These are phyloP conservation scores for Pseudolaguvia tuberculata DNA, from an alignment of 2,113 vertebrate genomes.

Conservation along the genomic window DNA sequence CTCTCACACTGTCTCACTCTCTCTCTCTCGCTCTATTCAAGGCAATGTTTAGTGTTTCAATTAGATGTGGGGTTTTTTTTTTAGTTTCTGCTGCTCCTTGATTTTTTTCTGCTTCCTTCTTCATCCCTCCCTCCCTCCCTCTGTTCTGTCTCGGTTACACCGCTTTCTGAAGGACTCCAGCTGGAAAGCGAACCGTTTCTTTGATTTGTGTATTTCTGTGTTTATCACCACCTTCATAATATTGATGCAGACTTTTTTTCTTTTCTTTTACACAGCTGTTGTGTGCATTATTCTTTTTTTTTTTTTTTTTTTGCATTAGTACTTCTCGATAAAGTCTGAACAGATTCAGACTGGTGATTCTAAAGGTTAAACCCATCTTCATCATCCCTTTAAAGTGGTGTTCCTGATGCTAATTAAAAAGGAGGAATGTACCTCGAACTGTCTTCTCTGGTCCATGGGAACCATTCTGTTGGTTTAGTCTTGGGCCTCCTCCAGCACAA, in stretches of 20 bases:
- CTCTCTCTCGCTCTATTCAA: slow-evolving; percentile 28
- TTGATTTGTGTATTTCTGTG: slow-evolving; percentile 28
- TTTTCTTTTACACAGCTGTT: neutral
- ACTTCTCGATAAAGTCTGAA: too few species aligned
- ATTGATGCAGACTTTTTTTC: neutral
- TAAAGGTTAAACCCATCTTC: too few species aligned
- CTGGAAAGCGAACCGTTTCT: slow-evolving; percentile 28
- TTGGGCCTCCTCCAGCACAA: slow-evolving; percentile 57
- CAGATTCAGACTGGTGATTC: too few species aligned
- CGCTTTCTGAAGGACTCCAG: slow-evolving; percentile 24
- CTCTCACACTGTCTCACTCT: slow-evolving; percentile 48
- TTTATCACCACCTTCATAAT: slow-evolving; percentile 19
- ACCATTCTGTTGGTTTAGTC: slow-evolving; percentile 59
- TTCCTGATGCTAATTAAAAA: neutral
- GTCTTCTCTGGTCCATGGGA: slow-evolving; percentile 58
- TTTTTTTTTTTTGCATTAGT: too few species aligned
- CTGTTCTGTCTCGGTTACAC: slow-evolving; percentile 36
- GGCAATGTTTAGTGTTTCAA: slow-evolving; percentile 46
- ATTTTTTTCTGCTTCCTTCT: slow-evolving; percentile 24
- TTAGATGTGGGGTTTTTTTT: slow-evolving; percentile 49
- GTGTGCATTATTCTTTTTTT: neutral
- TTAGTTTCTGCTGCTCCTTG: slow-evolving; percentile 25
- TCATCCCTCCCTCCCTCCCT: slow-evolving; percentile 23
- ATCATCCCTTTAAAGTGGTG: neutral
- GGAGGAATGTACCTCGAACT: slow-evolving; percentile 4